A percentile compares a stretch with the other conserved stretches of the same genome.
Conservation (phyloP, 1,140 invertebrate genomes). For the Sminthurides bifidus region DNA sequence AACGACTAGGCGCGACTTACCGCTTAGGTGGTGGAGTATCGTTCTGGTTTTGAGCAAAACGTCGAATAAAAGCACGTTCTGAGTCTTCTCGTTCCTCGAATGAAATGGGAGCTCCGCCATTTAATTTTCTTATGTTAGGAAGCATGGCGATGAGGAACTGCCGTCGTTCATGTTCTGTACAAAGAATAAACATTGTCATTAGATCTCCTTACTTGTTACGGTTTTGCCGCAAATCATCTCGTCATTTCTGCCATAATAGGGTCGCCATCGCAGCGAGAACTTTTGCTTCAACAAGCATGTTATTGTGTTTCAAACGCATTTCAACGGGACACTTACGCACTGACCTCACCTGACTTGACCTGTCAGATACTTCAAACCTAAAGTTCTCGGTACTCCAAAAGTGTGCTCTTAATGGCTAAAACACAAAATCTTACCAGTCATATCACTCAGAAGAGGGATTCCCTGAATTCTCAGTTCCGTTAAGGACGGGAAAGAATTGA, state of each 20-base stretch:
- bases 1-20: no score
- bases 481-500: conserved; percentile 66
- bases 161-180: conserved; percentile 54
- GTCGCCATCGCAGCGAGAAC: no score
- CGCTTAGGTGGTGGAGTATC: neutral
- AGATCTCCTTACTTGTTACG: no score
- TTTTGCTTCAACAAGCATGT: no score
- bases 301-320: no score
- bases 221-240: no score
- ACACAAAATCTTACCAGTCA: conserved; percentile 25
- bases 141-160: conserved; percentile 74
- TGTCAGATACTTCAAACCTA: no score
- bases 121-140: conserved; percentile 69
- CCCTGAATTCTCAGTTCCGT: conserved; percentile 30
- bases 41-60: conserved; percentile 55
- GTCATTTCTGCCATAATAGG: no score
- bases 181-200: conserved; percentile 1
- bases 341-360: no score
- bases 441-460: conserved; percentile 26
- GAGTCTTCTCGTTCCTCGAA: conserved; percentile 75
- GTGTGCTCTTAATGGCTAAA: no score
- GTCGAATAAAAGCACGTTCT: conserved; percentile 79
- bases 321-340: no score
- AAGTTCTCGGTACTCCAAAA: no score
- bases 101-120: conserved; percentile 73